phyloP scores from a whole-genome alignment of 2,888 invertebrate species.

The Odontocerum albicorne region DNA sequence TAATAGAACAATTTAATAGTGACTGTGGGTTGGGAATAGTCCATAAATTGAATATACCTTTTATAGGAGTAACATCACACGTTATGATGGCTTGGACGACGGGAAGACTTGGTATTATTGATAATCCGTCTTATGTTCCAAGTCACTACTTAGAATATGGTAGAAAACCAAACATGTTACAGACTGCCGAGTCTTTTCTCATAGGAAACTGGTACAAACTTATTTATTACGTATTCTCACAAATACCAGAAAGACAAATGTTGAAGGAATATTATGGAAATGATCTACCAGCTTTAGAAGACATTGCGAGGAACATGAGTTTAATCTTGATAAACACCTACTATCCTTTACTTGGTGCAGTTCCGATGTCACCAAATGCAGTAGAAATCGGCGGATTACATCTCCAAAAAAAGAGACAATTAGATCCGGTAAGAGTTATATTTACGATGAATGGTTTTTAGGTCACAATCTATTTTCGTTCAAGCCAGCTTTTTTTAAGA shows the following conservation, averaged over 20 bases:
- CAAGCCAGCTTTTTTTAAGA: too few species aligned
- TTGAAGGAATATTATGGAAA: conserved; percentile 47
- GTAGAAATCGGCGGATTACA: conserved; percentile 65
- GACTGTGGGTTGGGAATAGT: conserved; percentile 51
- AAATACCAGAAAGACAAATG: conserved; percentile 44
- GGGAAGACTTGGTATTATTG: conserved; percentile 51
- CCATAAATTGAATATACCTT: conserved; percentile 48
- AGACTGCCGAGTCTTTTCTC: conserved; percentile 43
- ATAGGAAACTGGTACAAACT: conserved; percentile 40
- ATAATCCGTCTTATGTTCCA: conserved; percentile 53
- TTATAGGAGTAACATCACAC: conserved; percentile 57
- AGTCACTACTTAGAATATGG: conserved; percentile 49
- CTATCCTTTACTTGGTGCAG: conserved; percentile 57
- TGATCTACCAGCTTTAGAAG: conserved; percentile 50
- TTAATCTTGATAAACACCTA: conserved; percentile 63
- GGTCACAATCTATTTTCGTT: too few species aligned
- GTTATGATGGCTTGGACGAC: conserved; percentile 53
- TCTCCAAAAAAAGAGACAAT: conserved; percentile 15
- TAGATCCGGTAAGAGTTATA: conserved; percentile 9
- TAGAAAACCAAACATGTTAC: conserved; percentile 42
- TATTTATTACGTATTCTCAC: conserved; percentile 42
- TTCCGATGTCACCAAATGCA: conserved; percentile 55
- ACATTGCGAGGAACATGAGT: conserved; percentile 51
- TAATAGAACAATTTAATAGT: conserved; percentile 52
- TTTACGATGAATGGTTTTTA: too few species aligned